Conservation (phyloP, 2,113 vertebrate species). For the Petroica traversi region DNA sequence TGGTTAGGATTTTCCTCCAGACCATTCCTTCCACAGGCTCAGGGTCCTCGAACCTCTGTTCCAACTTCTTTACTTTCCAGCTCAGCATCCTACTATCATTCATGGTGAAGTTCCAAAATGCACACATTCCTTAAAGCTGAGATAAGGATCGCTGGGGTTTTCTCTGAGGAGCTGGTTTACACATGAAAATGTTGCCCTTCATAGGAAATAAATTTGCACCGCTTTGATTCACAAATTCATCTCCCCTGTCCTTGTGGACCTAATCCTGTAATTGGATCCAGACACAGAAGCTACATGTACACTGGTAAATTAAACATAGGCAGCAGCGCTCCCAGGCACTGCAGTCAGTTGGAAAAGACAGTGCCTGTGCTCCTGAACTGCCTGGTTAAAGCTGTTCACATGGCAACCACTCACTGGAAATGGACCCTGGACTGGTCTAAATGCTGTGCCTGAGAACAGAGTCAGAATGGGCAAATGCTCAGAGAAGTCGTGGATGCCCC, state of each 20-base stretch:
- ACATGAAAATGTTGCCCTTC: neutral
- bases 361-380: neutral
- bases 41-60: neutral
- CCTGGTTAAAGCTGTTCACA: neutral
- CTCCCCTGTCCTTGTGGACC: neutral
- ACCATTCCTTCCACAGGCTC: neutral
- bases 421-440: neutral
- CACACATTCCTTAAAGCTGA: neutral
- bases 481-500: fast-evolving
- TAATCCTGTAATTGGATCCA: neutral
- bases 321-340: neutral
- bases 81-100: neutral
- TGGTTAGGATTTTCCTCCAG: neutral
- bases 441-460: neutral
- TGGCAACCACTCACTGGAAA: neutral
- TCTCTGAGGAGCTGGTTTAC: neutral
- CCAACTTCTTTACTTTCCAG: neutral
- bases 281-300: neutral
- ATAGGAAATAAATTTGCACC: neutral
- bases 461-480: neutral
- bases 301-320: conserved; percentile 11
- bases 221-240: conserved; percentile 12
- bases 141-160: neutral
- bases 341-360: neutral
- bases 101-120: neutral